phyloP scores from a whole-genome alignment of 2,113 vertebrate genomes.

The Sapajus apella region DNA sequence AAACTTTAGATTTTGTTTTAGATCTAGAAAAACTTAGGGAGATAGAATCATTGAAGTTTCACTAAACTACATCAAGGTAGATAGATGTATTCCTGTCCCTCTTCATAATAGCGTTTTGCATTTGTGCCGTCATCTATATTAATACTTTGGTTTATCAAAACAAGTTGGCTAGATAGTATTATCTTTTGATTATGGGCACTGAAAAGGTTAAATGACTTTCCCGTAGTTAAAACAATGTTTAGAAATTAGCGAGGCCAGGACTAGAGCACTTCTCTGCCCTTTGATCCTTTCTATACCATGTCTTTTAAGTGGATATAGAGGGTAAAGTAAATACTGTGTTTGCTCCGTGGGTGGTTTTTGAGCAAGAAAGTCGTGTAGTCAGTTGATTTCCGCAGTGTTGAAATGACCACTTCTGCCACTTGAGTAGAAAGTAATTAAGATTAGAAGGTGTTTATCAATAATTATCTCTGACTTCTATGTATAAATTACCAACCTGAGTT shows the following conservation, averaged over 20 bases:
- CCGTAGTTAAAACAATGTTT: background rate
- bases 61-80: background rate
- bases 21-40: background rate
- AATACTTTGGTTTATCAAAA: background rate
- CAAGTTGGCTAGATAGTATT: background rate
- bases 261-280: background rate
- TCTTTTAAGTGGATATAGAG: background rate
- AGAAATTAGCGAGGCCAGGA: background rate
- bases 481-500: background rate
- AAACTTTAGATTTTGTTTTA: conserved; percentile 10
- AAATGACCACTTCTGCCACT: background rate
- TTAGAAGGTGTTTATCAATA: background rate
- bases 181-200: conserved; percentile 16
- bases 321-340: background rate
- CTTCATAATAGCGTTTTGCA: background rate
- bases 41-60: conserved; percentile 1
- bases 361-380: background rate
- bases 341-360: background rate
- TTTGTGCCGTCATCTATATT: background rate
- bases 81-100: background rate
- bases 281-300: background rate
- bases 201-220: background rate
- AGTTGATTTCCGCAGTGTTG: background rate
- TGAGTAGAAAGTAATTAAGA: background rate
- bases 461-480: background rate